phyloP scores from a whole-genome alignment of 2,797 vertebrate genomes.

The Dipus sagitta region DNA sequence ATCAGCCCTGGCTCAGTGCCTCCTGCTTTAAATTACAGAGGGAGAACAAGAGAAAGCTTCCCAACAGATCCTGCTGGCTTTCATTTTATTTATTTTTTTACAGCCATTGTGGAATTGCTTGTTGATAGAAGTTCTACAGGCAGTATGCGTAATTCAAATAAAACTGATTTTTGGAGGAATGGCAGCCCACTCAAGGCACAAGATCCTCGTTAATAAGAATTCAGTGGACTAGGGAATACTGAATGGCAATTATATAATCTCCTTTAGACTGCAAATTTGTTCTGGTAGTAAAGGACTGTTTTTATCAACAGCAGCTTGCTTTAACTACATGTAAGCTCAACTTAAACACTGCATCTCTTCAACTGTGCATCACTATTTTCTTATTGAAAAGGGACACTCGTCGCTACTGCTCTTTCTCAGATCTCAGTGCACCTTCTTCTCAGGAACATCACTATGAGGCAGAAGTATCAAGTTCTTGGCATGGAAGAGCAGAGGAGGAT shows the following conservation, averaged over 20 bases:
- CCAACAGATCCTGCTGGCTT: neutral
- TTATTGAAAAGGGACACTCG: neutral
- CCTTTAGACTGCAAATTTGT: neutral
- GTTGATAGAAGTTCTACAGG: neutral
- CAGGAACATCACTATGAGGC: accelerated
- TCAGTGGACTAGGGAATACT: neutral
- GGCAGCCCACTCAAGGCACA: neutral
- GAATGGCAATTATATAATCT: neutral
- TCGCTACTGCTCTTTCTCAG: neutral
- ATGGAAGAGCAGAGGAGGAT: accelerated
- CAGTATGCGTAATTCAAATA: neutral
- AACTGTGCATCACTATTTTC: neutral
- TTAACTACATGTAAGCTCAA: neutral
- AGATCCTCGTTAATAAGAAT: neutral
- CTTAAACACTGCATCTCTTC: neutral
- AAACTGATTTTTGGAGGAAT: neutral
- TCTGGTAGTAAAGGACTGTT: neutral
- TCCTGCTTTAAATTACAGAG: neutral
- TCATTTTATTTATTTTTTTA: neutral
- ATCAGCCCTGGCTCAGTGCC: neutral
- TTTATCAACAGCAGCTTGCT: neutral
- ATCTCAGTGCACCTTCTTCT: accelerated
- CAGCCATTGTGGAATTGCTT: too few relatives aligned
- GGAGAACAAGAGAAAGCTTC: neutral
- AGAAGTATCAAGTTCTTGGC: accelerated